Conservation (phyloP, 2,797 vertebrate genomes). For the Astyanax mexicanus region DNA sequence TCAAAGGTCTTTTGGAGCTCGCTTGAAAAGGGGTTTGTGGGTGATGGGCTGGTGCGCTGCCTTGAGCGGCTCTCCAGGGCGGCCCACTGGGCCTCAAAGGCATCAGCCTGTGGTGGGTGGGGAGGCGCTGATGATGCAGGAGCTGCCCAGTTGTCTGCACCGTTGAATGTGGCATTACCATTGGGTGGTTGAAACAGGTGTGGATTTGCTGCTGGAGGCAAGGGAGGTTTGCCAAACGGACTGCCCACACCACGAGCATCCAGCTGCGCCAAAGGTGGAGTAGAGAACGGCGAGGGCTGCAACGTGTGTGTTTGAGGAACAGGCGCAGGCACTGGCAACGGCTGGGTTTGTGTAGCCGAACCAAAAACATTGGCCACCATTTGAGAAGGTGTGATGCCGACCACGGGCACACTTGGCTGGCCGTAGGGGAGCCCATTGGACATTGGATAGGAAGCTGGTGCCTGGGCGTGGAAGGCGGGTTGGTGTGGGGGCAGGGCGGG, state of each 20-base stretch:
- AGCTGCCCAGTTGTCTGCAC: conserved; percentile 83
- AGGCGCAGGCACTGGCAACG: conserved; percentile 76
- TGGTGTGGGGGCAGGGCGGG: conserved; percentile 86
- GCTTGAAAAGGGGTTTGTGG: conserved; percentile 97
- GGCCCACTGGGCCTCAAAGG: conserved; percentile 97
- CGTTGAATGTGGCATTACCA: conserved; percentile 74
- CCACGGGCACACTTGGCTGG: conserved; percentile 88
- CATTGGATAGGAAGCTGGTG: conserved; percentile 82
- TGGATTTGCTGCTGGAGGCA: conserved; percentile 11
- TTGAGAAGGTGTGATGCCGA: conserved; percentile 96
- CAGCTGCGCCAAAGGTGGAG: conserved; percentile 68
- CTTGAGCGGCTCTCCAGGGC: conserved; percentile 91
- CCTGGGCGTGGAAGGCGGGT: conserved; percentile 82
- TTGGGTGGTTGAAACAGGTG: conserved; percentile 67
- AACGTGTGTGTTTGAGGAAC: conserved; percentile 43
- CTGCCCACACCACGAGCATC: conserved; percentile 72
- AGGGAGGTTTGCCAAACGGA: conserved; percentile 56
- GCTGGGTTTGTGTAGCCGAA: conserved; percentile 85
- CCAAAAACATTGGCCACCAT: conserved; percentile 98
- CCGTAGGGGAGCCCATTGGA: conserved; percentile 89
- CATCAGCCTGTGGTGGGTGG: conserved; percentile 76
- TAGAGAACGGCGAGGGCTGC: conserved; percentile 73
- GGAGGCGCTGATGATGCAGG: conserved; percentile 63
- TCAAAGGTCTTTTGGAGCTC: conserved; percentile 99
- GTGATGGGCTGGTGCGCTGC: conserved; percentile 92